phyloP scores from a whole-genome alignment of 2,797 vertebrate genomes.

The Steatocranus sp. region DNA sequence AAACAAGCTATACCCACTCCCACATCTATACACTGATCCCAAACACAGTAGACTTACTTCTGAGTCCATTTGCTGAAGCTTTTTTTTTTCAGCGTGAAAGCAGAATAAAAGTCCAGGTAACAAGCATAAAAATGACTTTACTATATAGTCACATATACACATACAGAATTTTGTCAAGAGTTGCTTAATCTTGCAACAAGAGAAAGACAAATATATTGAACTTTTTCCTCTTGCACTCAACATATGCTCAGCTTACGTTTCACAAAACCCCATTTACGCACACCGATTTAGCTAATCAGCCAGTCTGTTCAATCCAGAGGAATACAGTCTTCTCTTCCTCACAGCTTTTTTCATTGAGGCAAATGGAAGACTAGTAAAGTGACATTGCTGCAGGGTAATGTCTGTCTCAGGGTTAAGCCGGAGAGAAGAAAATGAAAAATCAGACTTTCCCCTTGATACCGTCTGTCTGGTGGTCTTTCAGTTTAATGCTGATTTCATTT shows the following conservation, averaged over 20 bases:
- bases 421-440: slow-evolving; percentile 30
- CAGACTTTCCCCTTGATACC: slow-evolving; percentile 19
- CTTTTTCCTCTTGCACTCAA: not conserved
- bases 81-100: not conserved
- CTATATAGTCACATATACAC: not conserved
- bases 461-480: slow-evolving; percentile 37
- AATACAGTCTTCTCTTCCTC: not conserved
- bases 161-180: not conserved
- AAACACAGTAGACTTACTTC: not conserved
- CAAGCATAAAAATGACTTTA: not conserved
- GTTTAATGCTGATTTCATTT: slow-evolving; percentile 48
- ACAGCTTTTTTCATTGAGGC: not conserved
- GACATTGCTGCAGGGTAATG: slow-evolving; percentile 40
- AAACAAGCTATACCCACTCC: slow-evolving; percentile 18
- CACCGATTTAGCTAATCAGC: slow-evolving; percentile 8
- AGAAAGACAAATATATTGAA: not conserved
- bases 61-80: not conserved
- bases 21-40: not conserved
- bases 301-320: not conserved
- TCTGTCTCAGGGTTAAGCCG: slow-evolving; percentile 45
- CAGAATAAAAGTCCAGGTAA: not conserved
- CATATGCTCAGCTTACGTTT: slow-evolving; percentile 15
- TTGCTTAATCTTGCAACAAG: slow-evolving; percentile 5
- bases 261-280: not conserved
- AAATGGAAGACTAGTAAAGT: not conserved